Conservation (phyloP, 1,140 invertebrate genomes). For the Campodea augens region DNA sequence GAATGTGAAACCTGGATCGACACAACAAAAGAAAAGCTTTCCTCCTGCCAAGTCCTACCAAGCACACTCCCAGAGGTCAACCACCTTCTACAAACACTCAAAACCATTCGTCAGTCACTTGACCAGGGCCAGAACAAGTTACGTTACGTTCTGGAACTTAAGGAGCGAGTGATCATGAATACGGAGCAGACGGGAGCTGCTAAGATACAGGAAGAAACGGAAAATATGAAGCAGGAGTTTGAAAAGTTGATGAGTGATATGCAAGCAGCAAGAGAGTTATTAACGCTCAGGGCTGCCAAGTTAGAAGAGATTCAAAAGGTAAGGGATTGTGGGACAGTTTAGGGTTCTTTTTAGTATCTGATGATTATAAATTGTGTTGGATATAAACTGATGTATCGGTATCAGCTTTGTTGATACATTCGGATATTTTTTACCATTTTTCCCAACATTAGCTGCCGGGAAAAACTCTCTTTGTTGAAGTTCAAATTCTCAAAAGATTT, state of each 20-base stretch:
- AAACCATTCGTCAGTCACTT: slow-evolving; percentile 59
- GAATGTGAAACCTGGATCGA: slow-evolving; percentile 85
- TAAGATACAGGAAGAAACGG: slow-evolving; percentile 76
- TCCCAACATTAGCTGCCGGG: not conserved
- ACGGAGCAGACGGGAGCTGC: slow-evolving; percentile 66
- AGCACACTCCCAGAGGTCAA: slow-evolving; percentile 60
- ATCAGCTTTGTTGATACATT: no score
- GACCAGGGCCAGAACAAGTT: slow-evolving; percentile 83
- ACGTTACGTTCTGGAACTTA: slow-evolving; percentile 63
- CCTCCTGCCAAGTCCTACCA: slow-evolving; percentile 52
- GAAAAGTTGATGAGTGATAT: slow-evolving; percentile 64
- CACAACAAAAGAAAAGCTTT: slow-evolving; percentile 58
- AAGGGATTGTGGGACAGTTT: not conserved
- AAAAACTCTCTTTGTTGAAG: not conserved
- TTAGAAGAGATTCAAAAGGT: slow-evolving; percentile 66
- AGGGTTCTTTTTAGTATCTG: no score
- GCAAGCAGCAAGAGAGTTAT: slow-evolving; percentile 48
- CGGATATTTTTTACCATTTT: no score
- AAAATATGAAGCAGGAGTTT: slow-evolving; percentile 68
- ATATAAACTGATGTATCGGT: no score
- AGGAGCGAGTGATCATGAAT: slow-evolving; percentile 79
- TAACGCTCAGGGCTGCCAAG: slow-evolving; percentile 44
- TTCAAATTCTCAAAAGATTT: no score
- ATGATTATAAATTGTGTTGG: no score
- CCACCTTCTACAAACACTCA: slow-evolving; percentile 61